Evolutionary conservation across 2,888 invertebrate genomes (phyloP), one percentile per base, ranked within the genome.

Genomic region (Erebia epiphron): DNA sequence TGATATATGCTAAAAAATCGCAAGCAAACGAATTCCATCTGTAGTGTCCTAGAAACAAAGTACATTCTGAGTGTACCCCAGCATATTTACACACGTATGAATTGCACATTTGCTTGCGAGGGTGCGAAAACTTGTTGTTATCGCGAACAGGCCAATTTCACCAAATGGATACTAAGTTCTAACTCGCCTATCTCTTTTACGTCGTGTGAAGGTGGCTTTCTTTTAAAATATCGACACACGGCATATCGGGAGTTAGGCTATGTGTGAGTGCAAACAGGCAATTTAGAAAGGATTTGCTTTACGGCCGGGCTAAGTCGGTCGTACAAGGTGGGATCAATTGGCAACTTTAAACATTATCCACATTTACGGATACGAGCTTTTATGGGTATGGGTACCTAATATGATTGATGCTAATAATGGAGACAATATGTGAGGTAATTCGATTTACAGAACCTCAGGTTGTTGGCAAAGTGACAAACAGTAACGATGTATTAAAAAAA

Each of bases 121-220:
- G 92, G 93, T 91, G 92, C 89, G 93, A 93, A 90, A 92, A 92
- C 89, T 92, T 92, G 92, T 91, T 92, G 92, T 92, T 93, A 93
- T 93, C 93, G 92, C 82, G 84, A 89, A 90, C 87, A 90, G 90
- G 85, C 93, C 93, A 93, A 94, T 94, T 93, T 93, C 91, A 83
- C 87, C 90, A 92, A 94, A 94, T 93, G 93, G 93, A 92, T 92
- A 93, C 92, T 92, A 92, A 92, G 93, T 92, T 91, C 92, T 91
- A 89, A 89, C 89, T 86, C 85, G 86, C 90, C 90, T 92, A 92
- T 92, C 92, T 92, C 86, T 86, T 85, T 92, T 92, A 91, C 86
- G 88, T 86, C 87, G 83, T 81, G 82, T 80, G 82, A 81, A 84
- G 82, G 82, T 82, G 84, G 84, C 82, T 84, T 87, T 85, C 86